Conservation (phyloP, 1,140 invertebrate species). For the Lysiphlebus fabarum region DNA sequence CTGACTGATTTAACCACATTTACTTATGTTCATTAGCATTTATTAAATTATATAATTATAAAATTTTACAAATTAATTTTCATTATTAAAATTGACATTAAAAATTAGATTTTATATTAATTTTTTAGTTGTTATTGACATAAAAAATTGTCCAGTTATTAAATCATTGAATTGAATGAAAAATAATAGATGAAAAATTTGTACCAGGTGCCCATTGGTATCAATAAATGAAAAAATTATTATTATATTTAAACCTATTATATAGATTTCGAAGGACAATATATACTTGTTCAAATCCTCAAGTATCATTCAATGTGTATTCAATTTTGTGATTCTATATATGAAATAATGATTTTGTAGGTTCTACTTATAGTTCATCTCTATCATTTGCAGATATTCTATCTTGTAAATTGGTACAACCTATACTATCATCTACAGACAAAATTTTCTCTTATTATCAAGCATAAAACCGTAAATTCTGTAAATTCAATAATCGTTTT, state of each 20-base stretch:
- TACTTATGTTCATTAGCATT: too few species aligned
- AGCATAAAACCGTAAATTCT: constrained; percentile 19
- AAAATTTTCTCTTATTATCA: constrained; percentile 20
- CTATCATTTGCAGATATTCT: constrained; percentile 44
- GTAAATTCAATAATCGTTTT: constrained; percentile 15
- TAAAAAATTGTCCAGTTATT: constrained; percentile 51
- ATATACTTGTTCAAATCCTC: constrained; percentile 40
- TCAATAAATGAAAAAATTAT: too few species aligned
- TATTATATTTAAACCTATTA: too few species aligned
- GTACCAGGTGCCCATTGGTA: too few species aligned
- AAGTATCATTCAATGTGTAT: constrained; percentile 49
- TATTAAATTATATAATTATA: too few species aligned
- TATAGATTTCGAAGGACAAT: neutral
- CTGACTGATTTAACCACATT: constrained; percentile 41
- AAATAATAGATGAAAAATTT: neutral
- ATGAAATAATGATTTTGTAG: constrained; percentile 55
- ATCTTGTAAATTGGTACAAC: constrained; percentile 30
- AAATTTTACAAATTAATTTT: too few species aligned
- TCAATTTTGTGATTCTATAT: constrained; percentile 49
- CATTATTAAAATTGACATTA: too few species aligned
- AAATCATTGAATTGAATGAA: constrained; percentile 34
- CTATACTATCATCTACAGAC: constrained; percentile 6
- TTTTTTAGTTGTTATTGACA: too few species aligned
- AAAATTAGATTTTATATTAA: too few species aligned
- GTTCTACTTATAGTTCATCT: constrained; percentile 38